These are phyloP conservation scores for Leptarthrus brevirostris DNA, from an alignment of 2,888 invertebrate genomes.

Conservation along the genomic window DNA sequence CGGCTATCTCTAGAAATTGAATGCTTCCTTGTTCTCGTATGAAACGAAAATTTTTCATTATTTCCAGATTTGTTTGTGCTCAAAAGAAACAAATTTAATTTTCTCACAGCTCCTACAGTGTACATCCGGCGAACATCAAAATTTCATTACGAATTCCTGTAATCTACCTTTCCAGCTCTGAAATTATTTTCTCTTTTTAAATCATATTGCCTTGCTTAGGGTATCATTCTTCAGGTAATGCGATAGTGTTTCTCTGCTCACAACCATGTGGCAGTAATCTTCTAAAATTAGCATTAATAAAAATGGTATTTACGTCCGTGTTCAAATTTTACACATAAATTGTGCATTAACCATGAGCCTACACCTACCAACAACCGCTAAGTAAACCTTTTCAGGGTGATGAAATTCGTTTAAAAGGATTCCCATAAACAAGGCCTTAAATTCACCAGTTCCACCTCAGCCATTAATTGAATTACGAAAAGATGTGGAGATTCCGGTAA, in stretches of 20 bases:
- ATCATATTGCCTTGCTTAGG: conserved; percentile 17
- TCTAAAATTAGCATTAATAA: not conserved
- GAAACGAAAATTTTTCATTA: no score
- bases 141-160: conserved; percentile 23
- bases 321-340: not conserved
- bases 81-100: not conserved
- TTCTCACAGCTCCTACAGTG: not conserved
- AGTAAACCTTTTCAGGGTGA: not conserved
- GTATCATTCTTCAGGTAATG: not conserved
- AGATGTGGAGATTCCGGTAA: not conserved
- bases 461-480: conserved; percentile 33
- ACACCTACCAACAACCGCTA: conserved; percentile 19
- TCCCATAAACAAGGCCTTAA: conserved; percentile 9
- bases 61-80: no score
- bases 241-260: not conserved
- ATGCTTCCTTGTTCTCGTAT: no score
- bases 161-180: conserved; percentile 8
- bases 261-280: not conserved
- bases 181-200: conserved; percentile 30
- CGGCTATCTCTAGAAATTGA: no score
- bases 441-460: conserved; percentile 1
- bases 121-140: conserved; percentile 17
- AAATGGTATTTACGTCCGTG: conserved; percentile 2
- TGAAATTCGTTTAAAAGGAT: conserved; percentile 12
- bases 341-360: conserved; percentile 16